Evolutionary conservation across 1,140 invertebrate genomes (phyloP), one percentile per base, ranked within the genome.

Genomic region (Achroia grisella): DNA sequence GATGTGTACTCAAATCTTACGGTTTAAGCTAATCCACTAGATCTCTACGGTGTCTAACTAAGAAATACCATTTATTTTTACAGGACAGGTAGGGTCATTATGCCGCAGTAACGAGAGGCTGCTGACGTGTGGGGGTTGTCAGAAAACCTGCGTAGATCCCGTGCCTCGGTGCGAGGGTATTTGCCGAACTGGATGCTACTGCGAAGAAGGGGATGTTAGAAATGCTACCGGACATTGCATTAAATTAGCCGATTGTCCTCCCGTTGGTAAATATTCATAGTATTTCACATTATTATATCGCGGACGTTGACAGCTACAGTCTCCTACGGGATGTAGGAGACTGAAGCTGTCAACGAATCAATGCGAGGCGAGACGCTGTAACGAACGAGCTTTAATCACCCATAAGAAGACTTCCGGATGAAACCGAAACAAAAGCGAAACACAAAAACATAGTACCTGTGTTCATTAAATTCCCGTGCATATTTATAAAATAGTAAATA

Each of bases 141-240:
- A 56, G n/a, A 48, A 45, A 17, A 61, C 61, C 1, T 71, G 68
- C 35, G 39, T 32, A 4, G 33, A 61, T 14, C 68, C 68, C 2
- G 53, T 36, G n/a, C 64, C 59, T 1, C 48, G 53, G 10, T 71
- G 68, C 53, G 33, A 43, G n/a, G 56, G 36, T 1, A 35, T 62
- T 3, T 71, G 68, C 56, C 13, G 39, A n/a, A 15, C 33, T 2
- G 68, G 68, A 27, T 71, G 68, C 52, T 71, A 52, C 52, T 71
- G 68, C 29, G 17, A 45, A 2, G 52, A 48, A 0, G 56, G 54
- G 0, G 13, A 58, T 10, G 58, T 68, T 9, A 44, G 64, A 6
- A 59, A 68, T 37, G 51, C 52, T 8, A 48, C 48, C 0, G 62
- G 64, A 15, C 23, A 52, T 3, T 71, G 68, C 32, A 45, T 71